Conservation (phyloP, 2,797 vertebrate genomes). For the Ctenochaetus hawaiiensis region DNA sequence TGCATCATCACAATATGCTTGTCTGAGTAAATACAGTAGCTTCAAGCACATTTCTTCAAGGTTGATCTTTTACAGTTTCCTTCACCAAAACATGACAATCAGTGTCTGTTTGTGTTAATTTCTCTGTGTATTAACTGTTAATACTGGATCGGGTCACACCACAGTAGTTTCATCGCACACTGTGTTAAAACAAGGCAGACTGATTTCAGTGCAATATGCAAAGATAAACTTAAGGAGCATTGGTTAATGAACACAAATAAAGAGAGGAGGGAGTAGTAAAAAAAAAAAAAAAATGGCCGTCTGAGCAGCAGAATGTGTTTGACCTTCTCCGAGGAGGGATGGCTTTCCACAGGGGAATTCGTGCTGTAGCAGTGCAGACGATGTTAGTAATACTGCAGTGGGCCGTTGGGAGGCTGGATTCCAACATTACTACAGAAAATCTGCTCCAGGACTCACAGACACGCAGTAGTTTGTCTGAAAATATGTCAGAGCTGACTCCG, state of each 20-base stretch:
- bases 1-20: slow-evolving; percentile 1
- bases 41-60: slow-evolving; percentile 41
- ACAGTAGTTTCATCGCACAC: slow-evolving; percentile 27
- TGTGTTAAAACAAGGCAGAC: slow-evolving; percentile 67
- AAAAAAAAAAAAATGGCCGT: slow-evolving; percentile 24
- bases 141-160: slow-evolving; percentile 7
- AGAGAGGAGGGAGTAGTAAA: slow-evolving; percentile 32
- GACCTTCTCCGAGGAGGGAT: slow-evolving; percentile 34
- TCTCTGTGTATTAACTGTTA: too few species aligned
- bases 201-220: slow-evolving; percentile 71
- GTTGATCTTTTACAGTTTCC: neutral
- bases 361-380: slow-evolving; percentile 1
- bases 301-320: slow-evolving; percentile 55
- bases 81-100: neutral
- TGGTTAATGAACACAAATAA: slow-evolving; percentile 38
- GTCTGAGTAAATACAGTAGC: slow-evolving; percentile 17
- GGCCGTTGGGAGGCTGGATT: slow-evolving; percentile 3
- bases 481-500: slow-evolving; percentile 4
- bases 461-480: slow-evolving; percentile 10
- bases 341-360: slow-evolving; percentile 8
- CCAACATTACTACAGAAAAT: slow-evolving; percentile 2
- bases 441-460: slow-evolving; percentile 17
- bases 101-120: too few species aligned
- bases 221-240: slow-evolving; percentile 68
- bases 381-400: neutral